Conservation (phyloP, 2,113 vertebrate genomes). For the Plecotus auritus region DNA sequence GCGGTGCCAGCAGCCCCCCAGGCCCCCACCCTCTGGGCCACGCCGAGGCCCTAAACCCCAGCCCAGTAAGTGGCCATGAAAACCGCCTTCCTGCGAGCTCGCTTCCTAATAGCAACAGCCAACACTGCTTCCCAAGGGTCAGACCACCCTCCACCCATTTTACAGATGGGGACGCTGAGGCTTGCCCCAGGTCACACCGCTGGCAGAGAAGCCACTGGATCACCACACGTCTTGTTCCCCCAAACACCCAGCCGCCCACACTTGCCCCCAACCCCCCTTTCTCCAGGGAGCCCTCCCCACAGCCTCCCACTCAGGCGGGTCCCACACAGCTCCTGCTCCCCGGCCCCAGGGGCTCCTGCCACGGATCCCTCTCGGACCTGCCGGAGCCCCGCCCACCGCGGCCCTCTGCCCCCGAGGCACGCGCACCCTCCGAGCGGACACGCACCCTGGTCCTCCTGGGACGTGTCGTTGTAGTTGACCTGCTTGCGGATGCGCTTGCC, state of each 20-base stretch:
- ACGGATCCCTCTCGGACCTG: background rate
- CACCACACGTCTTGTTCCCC: background rate
- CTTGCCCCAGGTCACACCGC: background rate
- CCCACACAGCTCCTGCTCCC: accelerated
- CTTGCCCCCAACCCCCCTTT: background rate
- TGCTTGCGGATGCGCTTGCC: slow-evolving; percentile 97
- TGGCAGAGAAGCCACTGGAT: background rate
- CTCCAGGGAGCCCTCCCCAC: background rate
- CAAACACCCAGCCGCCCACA: background rate
- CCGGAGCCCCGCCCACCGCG: background rate
- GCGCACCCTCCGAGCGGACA: background rate
- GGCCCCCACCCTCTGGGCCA: background rate
- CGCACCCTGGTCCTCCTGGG: slow-evolving; percentile 97
- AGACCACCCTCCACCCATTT: accelerated
- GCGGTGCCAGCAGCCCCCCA: background rate
- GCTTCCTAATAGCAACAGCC: accelerated
- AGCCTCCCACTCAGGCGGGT: background rate
- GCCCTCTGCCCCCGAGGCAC: background rate
- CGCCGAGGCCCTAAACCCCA: background rate
- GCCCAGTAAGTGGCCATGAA: accelerated
- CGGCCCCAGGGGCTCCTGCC: accelerated
- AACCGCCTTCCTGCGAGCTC: accelerated
- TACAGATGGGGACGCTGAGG: background rate
- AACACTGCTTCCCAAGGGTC: accelerated
- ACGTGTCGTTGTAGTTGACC: slow-evolving; percentile 98